A percentile compares a stretch with the other conserved stretches of the same genome.
These are phyloP conservation scores for Perca schrenkii DNA, from an alignment of 2,113 vertebrate species.

Conservation along the genomic window DNA sequence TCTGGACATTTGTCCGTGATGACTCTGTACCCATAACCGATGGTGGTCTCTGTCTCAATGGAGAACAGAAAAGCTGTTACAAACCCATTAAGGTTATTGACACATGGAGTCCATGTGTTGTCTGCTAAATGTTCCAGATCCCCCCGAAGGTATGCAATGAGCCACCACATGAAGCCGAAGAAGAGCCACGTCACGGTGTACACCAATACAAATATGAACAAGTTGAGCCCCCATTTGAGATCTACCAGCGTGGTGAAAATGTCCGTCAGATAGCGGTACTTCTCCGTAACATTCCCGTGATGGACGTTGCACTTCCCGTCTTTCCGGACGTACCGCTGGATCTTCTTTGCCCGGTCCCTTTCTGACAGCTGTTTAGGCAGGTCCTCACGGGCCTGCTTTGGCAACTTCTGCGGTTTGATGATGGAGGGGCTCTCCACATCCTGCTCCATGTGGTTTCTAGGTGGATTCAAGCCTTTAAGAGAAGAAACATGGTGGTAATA, in stretches of 20 bases:
- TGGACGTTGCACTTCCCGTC: conserved; percentile 99
- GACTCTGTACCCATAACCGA: conserved; percentile 98
- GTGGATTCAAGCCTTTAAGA: conserved; percentile 87
- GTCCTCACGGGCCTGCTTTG: conserved; percentile 92
- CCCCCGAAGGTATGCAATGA: conserved; percentile 96
- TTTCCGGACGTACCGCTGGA: conserved; percentile 97
- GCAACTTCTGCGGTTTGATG: conserved; percentile 90
- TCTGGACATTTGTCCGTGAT: conserved; percentile 99
- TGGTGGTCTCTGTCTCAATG: conserved; percentile 99
- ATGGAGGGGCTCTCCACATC: conserved; percentile 96
- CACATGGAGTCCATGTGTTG: conserved; percentile 94
- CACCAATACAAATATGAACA: conserved; percentile 97
- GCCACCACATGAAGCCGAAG: conserved; percentile 99
- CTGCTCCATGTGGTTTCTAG: conserved; percentile 94
- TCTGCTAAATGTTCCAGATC: conserved; percentile 96
- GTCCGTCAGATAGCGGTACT: conserved; percentile 96
- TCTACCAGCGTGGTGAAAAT: conserved; percentile 99
- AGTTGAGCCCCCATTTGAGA: conserved; percentile 98
- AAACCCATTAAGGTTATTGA: conserved; percentile 97
- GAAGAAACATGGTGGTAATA: conserved; percentile 56
- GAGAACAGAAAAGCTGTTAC: conserved; percentile 99
- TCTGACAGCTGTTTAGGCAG: conserved; percentile 89
- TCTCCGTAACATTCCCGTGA: conserved; percentile 96
- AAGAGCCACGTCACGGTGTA: conserved; percentile 99
- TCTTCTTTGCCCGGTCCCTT: conserved; percentile 87